These are phyloP conservation scores for Stegodyphus dumicola DNA, from an alignment of 1,140 invertebrate genomes.

Conservation along the genomic window DNA sequence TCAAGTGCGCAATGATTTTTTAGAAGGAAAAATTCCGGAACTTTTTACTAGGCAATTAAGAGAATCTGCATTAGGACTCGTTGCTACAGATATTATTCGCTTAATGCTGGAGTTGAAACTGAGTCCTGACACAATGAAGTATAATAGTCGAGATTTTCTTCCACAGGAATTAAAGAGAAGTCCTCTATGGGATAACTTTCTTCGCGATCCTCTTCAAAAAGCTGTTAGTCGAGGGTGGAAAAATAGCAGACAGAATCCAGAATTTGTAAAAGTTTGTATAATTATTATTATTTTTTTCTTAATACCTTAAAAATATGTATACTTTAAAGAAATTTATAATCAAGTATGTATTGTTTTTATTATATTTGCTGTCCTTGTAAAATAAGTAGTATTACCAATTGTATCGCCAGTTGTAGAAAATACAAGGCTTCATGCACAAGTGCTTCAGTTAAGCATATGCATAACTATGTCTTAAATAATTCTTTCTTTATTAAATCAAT, in stretches of 20 bases:
- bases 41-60: slow-evolving; percentile 80
- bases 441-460: too few species aligned
- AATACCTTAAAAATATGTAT: too few species aligned
- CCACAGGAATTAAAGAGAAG: slow-evolving; percentile 76
- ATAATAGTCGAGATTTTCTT: slow-evolving; percentile 83
- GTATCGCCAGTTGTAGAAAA: too few species aligned
- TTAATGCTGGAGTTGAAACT: slow-evolving; percentile 79
- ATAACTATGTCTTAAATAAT: too few species aligned
- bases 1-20: slow-evolving; percentile 83
- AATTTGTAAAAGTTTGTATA: slow-evolving; percentile 60
- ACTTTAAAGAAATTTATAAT: too few species aligned
- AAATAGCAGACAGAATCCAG: slow-evolving; percentile 53
- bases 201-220: slow-evolving; percentile 41
- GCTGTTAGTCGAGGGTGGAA: slow-evolving; percentile 46
- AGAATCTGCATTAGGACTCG: slow-evolving; percentile 80
- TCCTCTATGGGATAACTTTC: slow-evolving; percentile 69
- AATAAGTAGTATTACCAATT: too few species aligned
- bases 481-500: too few species aligned
- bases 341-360: too few species aligned
- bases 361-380: too few species aligned
- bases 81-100: slow-evolving; percentile 84
- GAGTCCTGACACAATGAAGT: slow-evolving; percentile 75
- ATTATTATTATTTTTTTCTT: too few species aligned
- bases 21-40: slow-evolving; percentile 81
- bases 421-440: too few species aligned